Evolutionary conservation across 2,113 vertebrate genomes (phyloP).

Genomic region (Uria lomvia): DNA sequence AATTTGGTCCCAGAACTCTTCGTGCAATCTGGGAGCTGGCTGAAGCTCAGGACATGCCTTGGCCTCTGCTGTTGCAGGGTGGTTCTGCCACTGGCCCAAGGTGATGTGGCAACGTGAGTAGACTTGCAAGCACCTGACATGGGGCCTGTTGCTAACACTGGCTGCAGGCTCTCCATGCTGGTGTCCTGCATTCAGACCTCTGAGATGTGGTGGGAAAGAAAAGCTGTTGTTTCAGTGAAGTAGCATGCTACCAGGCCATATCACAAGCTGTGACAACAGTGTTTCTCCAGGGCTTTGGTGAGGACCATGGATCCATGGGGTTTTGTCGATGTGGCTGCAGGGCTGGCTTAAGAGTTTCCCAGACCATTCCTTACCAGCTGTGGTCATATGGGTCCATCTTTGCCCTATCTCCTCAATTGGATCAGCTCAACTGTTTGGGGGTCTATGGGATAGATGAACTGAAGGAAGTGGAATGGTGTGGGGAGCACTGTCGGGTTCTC

Average conservation of each 20-base stretch:
- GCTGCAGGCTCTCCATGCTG: background rate
- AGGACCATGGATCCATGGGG: rapidly evolving
- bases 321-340: background rate
- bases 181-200: background rate
- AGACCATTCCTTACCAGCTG: rapidly evolving
- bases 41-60: rapidly evolving
- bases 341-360: background rate
- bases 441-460: background rate
- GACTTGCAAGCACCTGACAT: background rate
- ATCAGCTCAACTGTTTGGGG: background rate
- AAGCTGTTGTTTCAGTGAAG: background rate
- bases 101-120: rapidly evolving
- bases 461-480: background rate
- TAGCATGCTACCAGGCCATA: background rate
- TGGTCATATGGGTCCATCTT: background rate
- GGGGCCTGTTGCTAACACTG: rapidly evolving
- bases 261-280: background rate
- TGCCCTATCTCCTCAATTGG: background rate
- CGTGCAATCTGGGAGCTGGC: rapidly evolving
- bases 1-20: background rate
- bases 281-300: background rate
- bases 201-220: background rate
- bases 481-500: background rate
- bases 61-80: background rate
- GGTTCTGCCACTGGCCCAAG: background rate